Percentiles rank a stretch among this genome's conserved stretches.
Conservation (phyloP, 1,140 invertebrate species). For the Trichonephila clavipes region DNA sequence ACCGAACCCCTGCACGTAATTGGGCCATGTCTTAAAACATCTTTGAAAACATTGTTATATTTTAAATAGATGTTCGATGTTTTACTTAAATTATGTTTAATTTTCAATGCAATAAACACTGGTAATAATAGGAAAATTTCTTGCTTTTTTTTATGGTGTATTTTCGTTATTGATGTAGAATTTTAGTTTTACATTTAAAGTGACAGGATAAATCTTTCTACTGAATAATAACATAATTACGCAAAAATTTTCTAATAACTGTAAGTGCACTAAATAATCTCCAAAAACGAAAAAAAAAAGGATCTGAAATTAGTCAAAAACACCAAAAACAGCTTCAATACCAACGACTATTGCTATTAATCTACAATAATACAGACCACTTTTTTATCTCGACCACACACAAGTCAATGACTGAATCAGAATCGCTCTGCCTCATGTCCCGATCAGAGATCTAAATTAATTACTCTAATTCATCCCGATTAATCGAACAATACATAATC, state of each 20-base stretch:
- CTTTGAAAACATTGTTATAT: too few species aligned
- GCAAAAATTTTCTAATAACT: neutral
- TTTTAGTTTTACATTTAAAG: too few species aligned
- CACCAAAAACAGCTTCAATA: neutral
- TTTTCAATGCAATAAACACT: too few species aligned
- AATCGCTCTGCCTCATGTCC: neutral
- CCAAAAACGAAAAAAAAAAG: neutral
- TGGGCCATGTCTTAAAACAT: too few species aligned
- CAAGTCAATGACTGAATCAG: neutral
- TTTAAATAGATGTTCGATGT: too few species aligned
- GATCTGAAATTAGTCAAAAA: neutral
- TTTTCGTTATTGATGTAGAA: too few species aligned
- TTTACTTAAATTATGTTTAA: too few species aligned
- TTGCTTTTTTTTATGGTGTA: too few species aligned
- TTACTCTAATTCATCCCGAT: conserved; percentile 31
- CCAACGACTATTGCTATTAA: neutral
- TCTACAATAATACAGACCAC: neutral
- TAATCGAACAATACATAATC: conserved; percentile 28
- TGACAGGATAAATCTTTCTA: neutral
- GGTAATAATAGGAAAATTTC: too few species aligned
- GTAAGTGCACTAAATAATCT: neutral
- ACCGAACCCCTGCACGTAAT: too few species aligned
- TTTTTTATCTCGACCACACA: conserved; percentile 35
- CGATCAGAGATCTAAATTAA: conserved; percentile 27
- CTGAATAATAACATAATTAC: neutral